phyloP scores from a whole-genome alignment of 2,113 vertebrate species.

The Cinclus cinclus region DNA sequence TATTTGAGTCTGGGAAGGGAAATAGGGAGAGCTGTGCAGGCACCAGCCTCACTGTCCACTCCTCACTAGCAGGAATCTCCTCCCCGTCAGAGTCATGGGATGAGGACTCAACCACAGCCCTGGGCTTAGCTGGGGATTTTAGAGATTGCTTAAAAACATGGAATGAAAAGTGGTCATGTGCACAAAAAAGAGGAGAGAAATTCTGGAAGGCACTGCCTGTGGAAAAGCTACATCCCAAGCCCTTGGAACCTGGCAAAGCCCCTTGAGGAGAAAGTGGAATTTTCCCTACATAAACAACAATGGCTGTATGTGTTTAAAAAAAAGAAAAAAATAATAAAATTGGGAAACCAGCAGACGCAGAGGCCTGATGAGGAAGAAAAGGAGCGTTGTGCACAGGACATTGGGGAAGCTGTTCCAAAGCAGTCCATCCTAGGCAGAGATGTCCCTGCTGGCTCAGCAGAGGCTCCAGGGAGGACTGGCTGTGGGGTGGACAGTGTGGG shows the following conservation, averaged over 20 bases:
- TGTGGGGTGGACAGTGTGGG: background rate
- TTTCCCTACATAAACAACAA: slow-evolving; percentile 4
- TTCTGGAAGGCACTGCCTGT: background rate
- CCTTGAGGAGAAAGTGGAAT: slow-evolving; percentile 28
- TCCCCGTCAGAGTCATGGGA: background rate
- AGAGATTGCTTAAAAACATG: background rate
- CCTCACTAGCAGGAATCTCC: background rate
- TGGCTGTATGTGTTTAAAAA: background rate
- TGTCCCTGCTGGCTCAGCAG: background rate
- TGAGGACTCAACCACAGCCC: rapidly evolving
- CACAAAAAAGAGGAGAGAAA: background rate
- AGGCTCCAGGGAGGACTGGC: background rate
- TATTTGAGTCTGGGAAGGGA: background rate
- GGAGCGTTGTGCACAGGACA: background rate
- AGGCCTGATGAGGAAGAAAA: slow-evolving; percentile 18
- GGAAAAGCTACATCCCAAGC: background rate
- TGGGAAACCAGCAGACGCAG: background rate
- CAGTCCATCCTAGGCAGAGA: background rate
- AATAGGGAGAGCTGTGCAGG: background rate
- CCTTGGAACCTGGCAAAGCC: background rate
- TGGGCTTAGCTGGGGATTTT: background rate
- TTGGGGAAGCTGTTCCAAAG: slow-evolving; percentile 9
- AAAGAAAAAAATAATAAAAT: background rate
- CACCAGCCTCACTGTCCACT: rapidly evolving
- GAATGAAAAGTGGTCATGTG: background rate